These are phyloP conservation scores for Suncus etruscus DNA, from an alignment of 2,113 vertebrate genomes.

Conservation along the genomic window DNA sequence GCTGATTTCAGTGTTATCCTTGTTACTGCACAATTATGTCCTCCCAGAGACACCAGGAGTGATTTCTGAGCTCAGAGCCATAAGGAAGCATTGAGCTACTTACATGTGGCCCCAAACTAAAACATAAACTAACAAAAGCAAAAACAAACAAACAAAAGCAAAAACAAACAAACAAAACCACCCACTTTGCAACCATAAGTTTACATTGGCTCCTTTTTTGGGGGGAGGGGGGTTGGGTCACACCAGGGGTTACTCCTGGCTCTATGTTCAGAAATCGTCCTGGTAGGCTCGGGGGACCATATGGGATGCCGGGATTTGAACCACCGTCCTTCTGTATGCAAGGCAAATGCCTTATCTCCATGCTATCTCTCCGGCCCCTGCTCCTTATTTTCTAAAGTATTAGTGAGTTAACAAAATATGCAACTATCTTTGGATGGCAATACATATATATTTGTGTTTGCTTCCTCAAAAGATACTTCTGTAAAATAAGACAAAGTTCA, in stretches of 20 bases:
- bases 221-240: no score
- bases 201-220: not conserved
- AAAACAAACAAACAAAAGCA: no score
- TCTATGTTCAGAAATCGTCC: no score
- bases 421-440: constrained; percentile 3
- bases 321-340: no score
- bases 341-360: no score
- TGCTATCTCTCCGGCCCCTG: not conserved
- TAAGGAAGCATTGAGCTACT: no score
- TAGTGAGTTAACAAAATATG: constrained; percentile 20
- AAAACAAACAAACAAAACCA: not conserved
- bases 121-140: no score
- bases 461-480: not conserved
- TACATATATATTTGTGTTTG: not conserved
- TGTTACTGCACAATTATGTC: not conserved
- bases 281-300: no score
- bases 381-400: constrained; percentile 14
- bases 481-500: constrained; percentile 11
- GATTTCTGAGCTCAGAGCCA: no score
- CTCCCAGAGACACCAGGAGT: not conserved
- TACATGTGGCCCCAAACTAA: not conserved
- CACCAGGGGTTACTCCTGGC: no score
- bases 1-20: no score
- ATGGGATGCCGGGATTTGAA: no score
- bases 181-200: not conserved